These are phyloP conservation scores for Papilio aristodemus DNA, from an alignment of 1,140 invertebrate genomes.

Conservation along the genomic window DNA sequence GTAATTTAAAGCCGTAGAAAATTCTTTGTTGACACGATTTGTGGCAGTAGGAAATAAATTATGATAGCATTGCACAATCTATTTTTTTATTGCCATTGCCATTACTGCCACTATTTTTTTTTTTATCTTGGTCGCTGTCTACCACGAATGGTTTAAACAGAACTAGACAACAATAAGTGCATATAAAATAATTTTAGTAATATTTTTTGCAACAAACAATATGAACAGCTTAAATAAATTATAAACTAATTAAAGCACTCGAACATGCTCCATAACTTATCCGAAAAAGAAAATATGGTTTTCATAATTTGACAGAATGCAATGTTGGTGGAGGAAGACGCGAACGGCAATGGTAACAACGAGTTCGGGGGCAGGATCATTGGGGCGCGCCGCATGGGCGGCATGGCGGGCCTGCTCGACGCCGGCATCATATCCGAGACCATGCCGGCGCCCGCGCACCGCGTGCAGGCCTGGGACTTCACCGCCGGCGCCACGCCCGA, in stretches of 20 bases:
- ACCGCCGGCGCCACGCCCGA: constrained; percentile 86
- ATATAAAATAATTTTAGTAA: too few species aligned
- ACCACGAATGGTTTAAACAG: too few species aligned
- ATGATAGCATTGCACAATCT: too few species aligned
- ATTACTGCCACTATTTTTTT: too few species aligned
- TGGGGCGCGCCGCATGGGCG: constrained; percentile 50
- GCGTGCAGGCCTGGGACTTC: constrained; percentile 93
- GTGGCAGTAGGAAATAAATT: too few species aligned
- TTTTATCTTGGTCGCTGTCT: too few species aligned
- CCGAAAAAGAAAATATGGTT: constrained; percentile 14
- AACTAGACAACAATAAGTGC: too few species aligned
- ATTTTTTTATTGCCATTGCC: too few species aligned
- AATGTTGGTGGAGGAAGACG: constrained; percentile 64
- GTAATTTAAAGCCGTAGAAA: too few species aligned
- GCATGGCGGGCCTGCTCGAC: constrained; percentile 65
- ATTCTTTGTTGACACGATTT: too few species aligned
- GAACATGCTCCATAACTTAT: background rate
- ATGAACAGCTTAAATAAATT: too few species aligned
- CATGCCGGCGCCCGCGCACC: constrained; percentile 79
- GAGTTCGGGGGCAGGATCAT: constrained; percentile 32
- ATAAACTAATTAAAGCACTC: background rate
- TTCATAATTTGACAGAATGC: constrained; percentile 52
- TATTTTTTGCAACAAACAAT: too few species aligned
- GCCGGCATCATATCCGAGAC: constrained; percentile 66
- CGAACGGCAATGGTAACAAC: constrained; percentile 36